Base-by-base conservation (phyloP, 2,113 vertebrate species). In the Phrynosoma blainvillii region DNA sequence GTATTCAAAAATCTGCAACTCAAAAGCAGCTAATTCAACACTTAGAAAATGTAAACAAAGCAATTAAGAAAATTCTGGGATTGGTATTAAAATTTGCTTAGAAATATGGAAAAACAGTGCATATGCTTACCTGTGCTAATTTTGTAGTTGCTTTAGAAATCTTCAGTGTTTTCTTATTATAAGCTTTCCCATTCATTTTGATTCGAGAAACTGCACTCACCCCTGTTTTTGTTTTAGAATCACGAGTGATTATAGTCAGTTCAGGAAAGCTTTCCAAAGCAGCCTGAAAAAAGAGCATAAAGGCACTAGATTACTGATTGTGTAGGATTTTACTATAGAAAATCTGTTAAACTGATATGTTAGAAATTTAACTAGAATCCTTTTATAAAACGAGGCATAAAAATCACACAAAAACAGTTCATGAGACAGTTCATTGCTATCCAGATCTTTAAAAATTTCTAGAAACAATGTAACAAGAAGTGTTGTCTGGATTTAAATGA, bases 261-360 rank as follows among this genome's bases (percentile, higher is more conserved):
- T 99, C 98, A 92, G 99, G 98, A 82, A 98, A 99, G 94, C 96
- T 98, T 97, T 99, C 99, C 93, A 99, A 95, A 89, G 98, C 98
- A 0, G 96, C 98, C 99, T 99, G 91, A 87, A 93, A 96, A 94
- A 12, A 94, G 83, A 94, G 47, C 84, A 93, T 7, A 91, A 82
- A 90, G 91, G 91, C 85, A 93, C 77, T 87, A 84, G 87, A 62
- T 92, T 77, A 90, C 18, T 59, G 47, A 89, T 82, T 85, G 66
- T 2, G 68, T 32, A 84, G 76, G 14, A 92, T 16, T 27, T 65
- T 91, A 71, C 0, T 90, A 89, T 85, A 93, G 27, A 88, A 21
- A 92, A 86, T 16, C 42, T 87, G 65, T 0, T 18, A 36, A 2
- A 47, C 5, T 0, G 42, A 87, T 90, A 59, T 40, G 32, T 74